Percentiles rank a stretch among this genome's conserved stretches.
These are phyloP conservation scores for Neodiprion fabricii DNA, from an alignment of 1,140 invertebrate species.

Conservation along the genomic window DNA sequence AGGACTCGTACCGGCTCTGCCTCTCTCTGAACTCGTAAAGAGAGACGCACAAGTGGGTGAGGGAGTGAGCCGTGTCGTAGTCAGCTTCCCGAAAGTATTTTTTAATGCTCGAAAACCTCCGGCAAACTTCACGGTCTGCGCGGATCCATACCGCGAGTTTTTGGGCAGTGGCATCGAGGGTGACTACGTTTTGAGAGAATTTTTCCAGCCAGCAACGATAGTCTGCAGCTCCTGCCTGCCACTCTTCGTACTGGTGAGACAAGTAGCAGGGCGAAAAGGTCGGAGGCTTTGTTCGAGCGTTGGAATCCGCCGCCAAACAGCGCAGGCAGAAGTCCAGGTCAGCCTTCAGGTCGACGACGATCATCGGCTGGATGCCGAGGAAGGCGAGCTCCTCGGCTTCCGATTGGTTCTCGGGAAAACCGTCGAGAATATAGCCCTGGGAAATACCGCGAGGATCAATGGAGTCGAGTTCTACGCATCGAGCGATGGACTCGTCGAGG, in stretches of 20 bases:
- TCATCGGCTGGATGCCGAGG: slow-evolving; percentile 60
- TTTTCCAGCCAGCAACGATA: slow-evolving; percentile 60
- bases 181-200: slow-evolving; percentile 61
- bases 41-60: slow-evolving; percentile 56
- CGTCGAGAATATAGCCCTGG: slow-evolving; percentile 66
- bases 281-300: slow-evolving; percentile 35
- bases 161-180: slow-evolving; percentile 51
- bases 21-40: slow-evolving; percentile 60
- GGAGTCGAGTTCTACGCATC: slow-evolving; percentile 59
- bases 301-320: slow-evolving; percentile 51
- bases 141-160: slow-evolving; percentile 61
- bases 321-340: slow-evolving; percentile 45
- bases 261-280: slow-evolving; percentile 57
- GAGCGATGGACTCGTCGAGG: slow-evolving; percentile 44
- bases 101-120: slow-evolving; percentile 23
- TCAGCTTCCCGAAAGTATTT: slow-evolving; percentile 37
- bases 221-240: slow-evolving; percentile 41
- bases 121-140: slow-evolving; percentile 46
- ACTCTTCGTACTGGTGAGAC: slow-evolving; percentile 53
- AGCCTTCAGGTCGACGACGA: slow-evolving; percentile 61
- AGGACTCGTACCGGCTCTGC: slow-evolving; percentile 59
- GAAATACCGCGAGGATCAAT: slow-evolving; percentile 55
- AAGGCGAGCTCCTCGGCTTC: slow-evolving; percentile 59
- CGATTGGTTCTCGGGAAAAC: slow-evolving; percentile 60
- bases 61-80: slow-evolving; percentile 49